phyloP scores from a whole-genome alignment of 2,113 vertebrate genomes.

The Ia io region DNA sequence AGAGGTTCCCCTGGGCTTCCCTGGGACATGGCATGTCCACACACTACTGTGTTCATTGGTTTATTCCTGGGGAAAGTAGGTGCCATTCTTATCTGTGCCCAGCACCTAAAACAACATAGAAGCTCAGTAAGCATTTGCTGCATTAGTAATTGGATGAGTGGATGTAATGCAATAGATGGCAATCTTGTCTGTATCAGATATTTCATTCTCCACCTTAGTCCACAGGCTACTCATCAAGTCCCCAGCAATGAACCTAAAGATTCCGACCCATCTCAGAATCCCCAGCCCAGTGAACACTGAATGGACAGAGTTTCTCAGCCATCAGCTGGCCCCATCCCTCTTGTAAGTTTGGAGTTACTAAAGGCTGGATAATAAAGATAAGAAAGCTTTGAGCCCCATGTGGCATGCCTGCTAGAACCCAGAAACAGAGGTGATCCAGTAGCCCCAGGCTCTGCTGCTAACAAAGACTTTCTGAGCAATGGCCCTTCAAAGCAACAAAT shows the following conservation, averaged over 20 bases:
- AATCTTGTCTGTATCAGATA: not conserved
- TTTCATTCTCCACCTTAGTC: not conserved
- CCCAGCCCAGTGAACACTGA: not conserved
- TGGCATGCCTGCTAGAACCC: not conserved
- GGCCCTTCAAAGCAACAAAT: slow-evolving; percentile 71
- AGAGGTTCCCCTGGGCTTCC: not conserved
- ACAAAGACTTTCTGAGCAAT: slow-evolving; percentile 64
- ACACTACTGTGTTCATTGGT: not conserved
- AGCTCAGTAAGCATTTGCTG: not conserved
- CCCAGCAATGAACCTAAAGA: not conserved
- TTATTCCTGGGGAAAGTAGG: not conserved
- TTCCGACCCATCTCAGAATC: not conserved
- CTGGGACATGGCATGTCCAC: not conserved
- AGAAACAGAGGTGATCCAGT: not conserved
- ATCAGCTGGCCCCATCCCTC: not conserved
- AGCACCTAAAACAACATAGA: not conserved
- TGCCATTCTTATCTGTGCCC: not conserved
- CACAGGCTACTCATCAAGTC: not conserved
- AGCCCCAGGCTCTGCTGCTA: slow-evolving; percentile 37
- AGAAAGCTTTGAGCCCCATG: not conserved
- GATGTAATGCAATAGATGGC: not conserved
- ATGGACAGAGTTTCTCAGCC: not conserved
- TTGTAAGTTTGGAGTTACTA: not conserved
- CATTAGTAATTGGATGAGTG: not conserved
- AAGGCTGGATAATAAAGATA: slow-evolving; percentile 35